phyloP scores from a whole-genome alignment of 1,140 invertebrate species.

The Drosophila pseudoananassae region DNA sequence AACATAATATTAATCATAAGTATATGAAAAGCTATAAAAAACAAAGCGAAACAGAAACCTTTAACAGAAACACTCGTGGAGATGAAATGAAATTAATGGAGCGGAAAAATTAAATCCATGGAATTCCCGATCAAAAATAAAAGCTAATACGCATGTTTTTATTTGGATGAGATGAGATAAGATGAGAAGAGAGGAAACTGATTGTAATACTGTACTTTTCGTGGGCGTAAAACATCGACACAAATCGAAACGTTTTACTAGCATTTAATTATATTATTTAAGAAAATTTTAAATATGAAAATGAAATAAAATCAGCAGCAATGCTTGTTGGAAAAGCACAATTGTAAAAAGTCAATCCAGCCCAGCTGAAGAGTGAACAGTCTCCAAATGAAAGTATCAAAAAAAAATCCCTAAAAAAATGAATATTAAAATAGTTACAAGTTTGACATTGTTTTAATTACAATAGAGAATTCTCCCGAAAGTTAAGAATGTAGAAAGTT shows the following conservation, averaged over 20 bases:
- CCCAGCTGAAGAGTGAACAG: constrained; percentile 33
- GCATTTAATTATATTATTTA: constrained; percentile 64
- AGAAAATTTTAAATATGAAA: constrained; percentile 60
- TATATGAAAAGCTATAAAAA: constrained; percentile 63
- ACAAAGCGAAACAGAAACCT: constrained; percentile 33
- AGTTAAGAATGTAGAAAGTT: constrained; percentile 8
- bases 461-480: constrained; percentile 11
- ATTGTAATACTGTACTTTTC: constrained; percentile 60
- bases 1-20: constrained; percentile 65
- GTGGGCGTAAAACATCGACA: constrained; percentile 72
- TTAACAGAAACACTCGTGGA: constrained; percentile 46
- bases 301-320: constrained; percentile 47
- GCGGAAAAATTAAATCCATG: constrained; percentile 60
- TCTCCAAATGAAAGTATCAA: constrained; percentile 26
- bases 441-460: constrained; percentile 22
- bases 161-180: constrained; percentile 52
- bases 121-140: constrained; percentile 66
- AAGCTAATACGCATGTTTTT: constrained; percentile 60
- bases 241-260: constrained; percentile 53
- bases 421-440: constrained; percentile 13
- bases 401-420: constrained; percentile 5
- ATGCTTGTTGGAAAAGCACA: constrained; percentile 44
- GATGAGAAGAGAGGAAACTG: background rate
- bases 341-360: constrained; percentile 55
- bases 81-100: constrained; percentile 50